phyloP scores from a whole-genome alignment of 2,797 vertebrate species.

The Melanotaenia nigrans region DNA sequence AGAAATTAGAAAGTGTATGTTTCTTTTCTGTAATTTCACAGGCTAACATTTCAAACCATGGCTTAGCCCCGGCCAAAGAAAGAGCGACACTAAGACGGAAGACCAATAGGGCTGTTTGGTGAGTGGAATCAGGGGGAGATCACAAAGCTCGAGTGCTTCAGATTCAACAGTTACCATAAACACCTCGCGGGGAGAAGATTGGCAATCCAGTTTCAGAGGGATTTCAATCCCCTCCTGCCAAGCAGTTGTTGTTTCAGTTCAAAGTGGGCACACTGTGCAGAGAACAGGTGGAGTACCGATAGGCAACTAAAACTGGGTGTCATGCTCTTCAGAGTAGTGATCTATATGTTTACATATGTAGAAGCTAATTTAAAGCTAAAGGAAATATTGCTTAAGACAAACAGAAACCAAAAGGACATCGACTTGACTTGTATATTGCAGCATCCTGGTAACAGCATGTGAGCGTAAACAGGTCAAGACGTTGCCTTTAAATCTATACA shows the following conservation, averaged over 20 bases:
- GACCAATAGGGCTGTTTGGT: slow-evolving; percentile 23
- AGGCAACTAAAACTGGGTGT: neutral
- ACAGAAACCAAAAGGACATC: neutral
- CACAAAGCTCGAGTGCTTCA: slow-evolving; percentile 41
- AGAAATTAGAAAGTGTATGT: slow-evolving; percentile 35
- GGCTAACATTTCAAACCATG: slow-evolving; percentile 57
- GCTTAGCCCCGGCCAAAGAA: slow-evolving; percentile 30
- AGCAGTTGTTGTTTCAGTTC: slow-evolving; percentile 60
- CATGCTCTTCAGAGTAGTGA: neutral
- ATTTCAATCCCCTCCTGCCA: slow-evolving; percentile 17
- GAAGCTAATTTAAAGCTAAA: neutral
- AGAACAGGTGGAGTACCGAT: slow-evolving; percentile 57
- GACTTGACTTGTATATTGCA: slow-evolving; percentile 18
- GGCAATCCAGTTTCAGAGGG: slow-evolving; percentile 16
- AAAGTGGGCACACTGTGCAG: slow-evolving; percentile 28
- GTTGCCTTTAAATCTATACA: slow-evolving; percentile 54
- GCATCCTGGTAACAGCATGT: slow-evolving; percentile 18
- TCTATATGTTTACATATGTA: slow-evolving; percentile 20
- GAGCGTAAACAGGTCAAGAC: slow-evolving; percentile 67
- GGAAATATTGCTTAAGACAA: slow-evolving; percentile 15
- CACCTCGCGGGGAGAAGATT: slow-evolving; percentile 54
- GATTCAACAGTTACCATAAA: slow-evolving; percentile 65
- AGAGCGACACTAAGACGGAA: neutral
- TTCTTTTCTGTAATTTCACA: slow-evolving; percentile 48
- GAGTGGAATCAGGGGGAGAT: neutral